Percentiles rank a stretch among this genome's conserved stretches.
Conservation (phyloP, 2,113 vertebrate species). For the Oryzias melastigma region DNA sequence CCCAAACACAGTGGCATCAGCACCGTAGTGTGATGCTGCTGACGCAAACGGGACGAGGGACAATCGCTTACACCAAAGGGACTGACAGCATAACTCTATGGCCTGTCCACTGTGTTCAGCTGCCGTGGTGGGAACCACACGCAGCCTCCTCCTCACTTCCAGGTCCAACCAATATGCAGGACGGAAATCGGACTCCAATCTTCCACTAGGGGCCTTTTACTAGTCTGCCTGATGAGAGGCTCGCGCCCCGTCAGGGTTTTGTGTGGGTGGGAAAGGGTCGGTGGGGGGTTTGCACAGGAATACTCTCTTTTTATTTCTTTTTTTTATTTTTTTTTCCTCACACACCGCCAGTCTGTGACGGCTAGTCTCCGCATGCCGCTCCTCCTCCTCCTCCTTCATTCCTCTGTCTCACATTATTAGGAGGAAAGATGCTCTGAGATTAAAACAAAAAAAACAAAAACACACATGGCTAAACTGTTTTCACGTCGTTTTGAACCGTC, state of each 20-base stretch:
- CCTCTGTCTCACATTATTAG: slow-evolving; percentile 43
- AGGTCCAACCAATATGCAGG: slow-evolving; percentile 66
- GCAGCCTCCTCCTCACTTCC: slow-evolving; percentile 59
- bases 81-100: slow-evolving; percentile 69
- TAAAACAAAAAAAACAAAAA: no score
- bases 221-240: slow-evolving; percentile 48
- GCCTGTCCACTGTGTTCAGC: slow-evolving; percentile 77
- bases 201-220: slow-evolving; percentile 70
- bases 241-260: slow-evolving; percentile 43
- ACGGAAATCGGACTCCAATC: slow-evolving; percentile 64
- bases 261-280: slow-evolving; percentile 1
- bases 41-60: slow-evolving; percentile 45
- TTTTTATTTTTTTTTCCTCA: slow-evolving; percentile 24
- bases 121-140: slow-evolving; percentile 66
- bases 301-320: no score
- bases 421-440: slow-evolving; percentile 36
- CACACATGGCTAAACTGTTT: slow-evolving; percentile 45
- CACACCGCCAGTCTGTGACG: slow-evolving; percentile 17
- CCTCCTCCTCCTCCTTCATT: slow-evolving; percentile 24
- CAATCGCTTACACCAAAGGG: slow-evolving; percentile 72
- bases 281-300: slow-evolving; percentile 41
- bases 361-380: slow-evolving; percentile 42
- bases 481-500: slow-evolving; percentile 36
- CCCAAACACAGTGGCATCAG: slow-evolving; percentile 96
- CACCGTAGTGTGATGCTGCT: slow-evolving; percentile 86